These are phyloP conservation scores for Cacatua alba DNA, from an alignment of 2,113 vertebrate genomes.

Conservation along the genomic window DNA sequence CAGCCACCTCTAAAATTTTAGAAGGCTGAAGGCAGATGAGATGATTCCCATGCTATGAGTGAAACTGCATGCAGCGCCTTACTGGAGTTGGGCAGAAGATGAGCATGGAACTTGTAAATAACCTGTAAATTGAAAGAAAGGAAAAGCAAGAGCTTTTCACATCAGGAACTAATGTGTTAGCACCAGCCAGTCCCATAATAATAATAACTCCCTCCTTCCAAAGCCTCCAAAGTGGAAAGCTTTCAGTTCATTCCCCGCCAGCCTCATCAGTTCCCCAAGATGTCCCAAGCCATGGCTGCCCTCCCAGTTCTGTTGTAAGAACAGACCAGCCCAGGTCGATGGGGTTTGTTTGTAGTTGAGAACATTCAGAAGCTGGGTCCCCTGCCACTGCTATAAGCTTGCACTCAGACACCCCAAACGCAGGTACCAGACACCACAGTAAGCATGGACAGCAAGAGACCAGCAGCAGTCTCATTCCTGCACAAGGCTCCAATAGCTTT, in stretches of 20 bases:
- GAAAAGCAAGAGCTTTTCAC: neutral
- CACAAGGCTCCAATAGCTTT: neutral
- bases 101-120: neutral
- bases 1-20: neutral
- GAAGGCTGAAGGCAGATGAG: neutral
- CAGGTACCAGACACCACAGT: accelerated
- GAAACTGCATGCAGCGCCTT: neutral
- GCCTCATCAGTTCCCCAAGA: neutral
- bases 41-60: neutral
- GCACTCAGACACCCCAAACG: neutral
- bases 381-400: neutral
- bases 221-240: neutral
- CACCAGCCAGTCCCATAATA: neutral
- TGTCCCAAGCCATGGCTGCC: neutral
- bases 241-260: neutral
- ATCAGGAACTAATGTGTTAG: neutral
- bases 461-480: accelerated
- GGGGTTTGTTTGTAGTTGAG: neutral
- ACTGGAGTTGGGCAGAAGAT: neutral
- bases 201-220: neutral
- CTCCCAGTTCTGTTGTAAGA: neutral
- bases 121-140: neutral
- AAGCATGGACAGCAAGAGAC: neutral
- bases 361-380: neutral
- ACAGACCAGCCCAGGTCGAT: neutral